Conservation (phyloP, 2,797 vertebrate genomes). For the Tadarida brasiliensis region DNA sequence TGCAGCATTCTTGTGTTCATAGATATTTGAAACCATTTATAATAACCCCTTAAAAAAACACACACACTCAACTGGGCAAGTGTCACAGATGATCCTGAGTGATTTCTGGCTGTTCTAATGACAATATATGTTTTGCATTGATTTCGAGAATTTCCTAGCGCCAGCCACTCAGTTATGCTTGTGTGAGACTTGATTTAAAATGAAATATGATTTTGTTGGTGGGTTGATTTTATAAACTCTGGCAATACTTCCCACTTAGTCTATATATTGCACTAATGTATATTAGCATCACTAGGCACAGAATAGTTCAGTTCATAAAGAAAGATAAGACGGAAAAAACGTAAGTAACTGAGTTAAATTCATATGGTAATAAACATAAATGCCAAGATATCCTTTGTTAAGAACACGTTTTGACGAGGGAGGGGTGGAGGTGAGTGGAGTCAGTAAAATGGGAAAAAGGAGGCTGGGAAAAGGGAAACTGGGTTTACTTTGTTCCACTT, state of each 20-base stretch:
- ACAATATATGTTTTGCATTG: constrained; percentile 25
- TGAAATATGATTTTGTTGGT: constrained; percentile 9
- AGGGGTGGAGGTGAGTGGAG: not conserved
- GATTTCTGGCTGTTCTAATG: constrained; percentile 12
- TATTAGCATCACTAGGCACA: not conserved
- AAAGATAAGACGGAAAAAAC: constrained; percentile 25
- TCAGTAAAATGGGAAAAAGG: not conserved
- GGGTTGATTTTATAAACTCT: constrained; percentile 42
- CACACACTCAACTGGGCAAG: not conserved
- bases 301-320: constrained; percentile 17
- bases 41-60: not conserved
- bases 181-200: constrained; percentile 48
- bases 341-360: not conserved
- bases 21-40: constrained; percentile 35
- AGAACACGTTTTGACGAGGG: constrained; percentile 16
- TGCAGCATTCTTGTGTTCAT: constrained; percentile 12
- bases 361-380: not conserved
- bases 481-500: constrained; percentile 1
- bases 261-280: not conserved
- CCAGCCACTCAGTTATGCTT: not conserved
- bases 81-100: constrained; percentile 28
- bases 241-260: not conserved
- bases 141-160: constrained; percentile 45
- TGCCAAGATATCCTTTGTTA: constrained; percentile 7
- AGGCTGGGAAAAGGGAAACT: constrained; percentile 45